phyloP scores from a whole-genome alignment of 2,797 vertebrate species.

The Enteromius paludinosus region DNA sequence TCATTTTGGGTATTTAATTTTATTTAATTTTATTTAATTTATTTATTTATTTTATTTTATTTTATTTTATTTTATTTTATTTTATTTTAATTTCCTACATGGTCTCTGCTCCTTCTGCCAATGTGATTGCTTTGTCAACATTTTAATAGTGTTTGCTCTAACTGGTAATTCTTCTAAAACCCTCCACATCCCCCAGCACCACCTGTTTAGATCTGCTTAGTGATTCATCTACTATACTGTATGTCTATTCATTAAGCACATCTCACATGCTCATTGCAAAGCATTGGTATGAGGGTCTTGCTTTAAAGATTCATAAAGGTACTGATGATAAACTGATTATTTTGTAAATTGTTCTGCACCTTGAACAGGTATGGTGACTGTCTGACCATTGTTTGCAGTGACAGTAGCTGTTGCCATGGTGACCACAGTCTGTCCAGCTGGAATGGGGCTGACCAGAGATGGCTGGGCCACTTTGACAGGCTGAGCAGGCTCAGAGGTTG shows the following conservation, averaged over 20 bases:
- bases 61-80: neutral
- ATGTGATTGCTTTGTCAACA: neutral
- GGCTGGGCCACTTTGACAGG: conserved; percentile 70
- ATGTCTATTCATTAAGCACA: neutral
- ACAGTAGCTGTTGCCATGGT: conserved; percentile 84
- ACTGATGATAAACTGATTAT: neutral
- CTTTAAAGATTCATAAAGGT: neutral
- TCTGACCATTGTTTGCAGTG: conserved; percentile 70
- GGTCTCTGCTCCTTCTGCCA: neutral
- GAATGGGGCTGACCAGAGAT: conserved; percentile 80
- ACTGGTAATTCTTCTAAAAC: neutral
- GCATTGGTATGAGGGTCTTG: too few relatives aligned
- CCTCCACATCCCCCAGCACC: conserved; percentile 3
- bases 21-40: neutral
- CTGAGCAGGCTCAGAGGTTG: conserved; percentile 76
- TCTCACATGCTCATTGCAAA: neutral
- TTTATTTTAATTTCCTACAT: neutral
- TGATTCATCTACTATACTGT: neutral
- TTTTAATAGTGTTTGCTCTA: neutral
- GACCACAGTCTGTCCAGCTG: conserved; percentile 84
- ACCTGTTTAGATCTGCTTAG: neutral
- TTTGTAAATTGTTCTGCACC: conserved; percentile 70
- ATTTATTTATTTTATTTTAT: neutral
- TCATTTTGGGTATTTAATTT: neutral
- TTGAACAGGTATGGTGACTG: conserved; percentile 84